These are phyloP conservation scores for Cisticola juncidis DNA, from an alignment of 2,113 vertebrate species.

Conservation along the genomic window DNA sequence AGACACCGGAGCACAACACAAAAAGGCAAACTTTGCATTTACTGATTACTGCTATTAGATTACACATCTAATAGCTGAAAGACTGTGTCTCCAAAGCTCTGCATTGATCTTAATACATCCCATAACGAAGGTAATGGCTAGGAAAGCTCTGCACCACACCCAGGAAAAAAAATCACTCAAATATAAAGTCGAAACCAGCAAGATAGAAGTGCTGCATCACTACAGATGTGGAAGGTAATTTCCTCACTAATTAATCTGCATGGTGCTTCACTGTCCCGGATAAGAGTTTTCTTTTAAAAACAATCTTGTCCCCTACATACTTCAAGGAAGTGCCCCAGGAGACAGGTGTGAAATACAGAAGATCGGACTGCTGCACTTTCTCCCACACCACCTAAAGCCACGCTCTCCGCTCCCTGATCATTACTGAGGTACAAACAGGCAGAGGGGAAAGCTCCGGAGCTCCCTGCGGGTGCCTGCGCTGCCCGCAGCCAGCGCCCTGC, in stretches of 20 bases:
- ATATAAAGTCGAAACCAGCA: neutral
- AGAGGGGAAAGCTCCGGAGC: neutral
- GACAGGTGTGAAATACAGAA: neutral
- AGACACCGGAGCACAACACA: neutral
- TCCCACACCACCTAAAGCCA: neutral
- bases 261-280: neutral
- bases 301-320: neutral
- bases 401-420: neutral
- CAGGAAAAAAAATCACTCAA: neutral
- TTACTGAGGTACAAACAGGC: neutral
- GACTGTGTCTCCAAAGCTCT: neutral
- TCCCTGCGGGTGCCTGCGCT: too few relatives aligned
- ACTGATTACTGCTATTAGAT: conserved; percentile 38
- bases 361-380: neutral
- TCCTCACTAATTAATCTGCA: neutral
- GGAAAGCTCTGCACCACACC: neutral
- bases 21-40: conserved; percentile 50
- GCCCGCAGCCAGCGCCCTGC: too few relatives aligned
- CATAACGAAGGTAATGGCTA: neutral
- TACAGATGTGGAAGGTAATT: neutral
- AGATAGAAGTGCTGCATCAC: neutral
- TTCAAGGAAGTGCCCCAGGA: neutral
- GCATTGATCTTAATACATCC: neutral
- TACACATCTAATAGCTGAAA: neutral
- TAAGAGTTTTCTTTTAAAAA: neutral